Evolutionary conservation across 1,140 invertebrate genomes (phyloP).

Genomic region (Anoplolepis gracilipes): DNA sequence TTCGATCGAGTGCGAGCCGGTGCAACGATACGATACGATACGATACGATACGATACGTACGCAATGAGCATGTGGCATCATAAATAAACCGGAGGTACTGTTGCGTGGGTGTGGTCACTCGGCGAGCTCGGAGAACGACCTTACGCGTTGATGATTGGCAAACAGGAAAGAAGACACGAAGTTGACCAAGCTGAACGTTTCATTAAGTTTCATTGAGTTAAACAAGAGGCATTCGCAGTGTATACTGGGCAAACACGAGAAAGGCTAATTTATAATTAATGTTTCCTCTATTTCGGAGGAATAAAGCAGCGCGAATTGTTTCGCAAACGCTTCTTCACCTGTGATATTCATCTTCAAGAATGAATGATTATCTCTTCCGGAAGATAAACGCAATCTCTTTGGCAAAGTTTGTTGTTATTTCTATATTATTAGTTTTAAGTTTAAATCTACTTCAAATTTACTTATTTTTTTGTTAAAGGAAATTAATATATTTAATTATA

Average conservation of each 20-base stretch:
- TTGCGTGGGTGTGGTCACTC: slow-evolving; percentile 67
- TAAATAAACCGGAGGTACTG: slow-evolving; percentile 63
- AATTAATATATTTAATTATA: slow-evolving; percentile 20
- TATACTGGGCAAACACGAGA: slow-evolving; percentile 8
- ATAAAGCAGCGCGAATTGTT: background rate
- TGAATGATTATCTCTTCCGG: background rate
- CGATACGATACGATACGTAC: no score
- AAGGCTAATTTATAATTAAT: slow-evolving; percentile 26
- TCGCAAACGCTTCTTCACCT: slow-evolving; percentile 7
- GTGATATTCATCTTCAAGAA: background rate
- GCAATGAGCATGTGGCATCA: slow-evolving; percentile 29
- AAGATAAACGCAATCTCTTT: background rate
- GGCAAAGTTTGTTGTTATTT: background rate
- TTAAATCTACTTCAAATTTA: background rate
- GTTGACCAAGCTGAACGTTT: slow-evolving; percentile 14
- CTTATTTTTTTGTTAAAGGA: background rate
- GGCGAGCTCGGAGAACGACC: slow-evolving; percentile 60
- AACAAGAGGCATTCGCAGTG: background rate
- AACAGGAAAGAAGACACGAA: slow-evolving; percentile 42
- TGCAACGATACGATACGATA: no score
- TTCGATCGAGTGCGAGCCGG: slow-evolving; percentile 42
- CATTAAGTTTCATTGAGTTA: background rate
- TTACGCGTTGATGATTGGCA: slow-evolving; percentile 25
- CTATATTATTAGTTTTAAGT: background rate
- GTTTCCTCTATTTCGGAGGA: background rate